Percentiles rank a stretch among this genome's conserved stretches.
Evolutionary conservation across 1,140 invertebrate genomes (phyloP).

Genomic region (Latrodectus geometricus): DNA sequence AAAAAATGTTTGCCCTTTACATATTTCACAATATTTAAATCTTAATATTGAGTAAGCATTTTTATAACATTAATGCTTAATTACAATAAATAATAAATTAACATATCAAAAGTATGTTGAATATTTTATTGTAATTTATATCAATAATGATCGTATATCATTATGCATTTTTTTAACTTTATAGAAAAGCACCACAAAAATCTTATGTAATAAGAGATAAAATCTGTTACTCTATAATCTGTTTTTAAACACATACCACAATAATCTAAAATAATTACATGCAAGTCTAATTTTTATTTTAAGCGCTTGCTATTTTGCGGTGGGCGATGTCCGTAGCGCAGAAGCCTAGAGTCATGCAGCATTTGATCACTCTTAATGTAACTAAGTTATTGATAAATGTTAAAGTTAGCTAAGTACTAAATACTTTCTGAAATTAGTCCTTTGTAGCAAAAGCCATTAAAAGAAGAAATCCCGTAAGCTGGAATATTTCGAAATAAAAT

Average conservation of each 20-base stretch:
- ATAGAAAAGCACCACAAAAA: neutral
- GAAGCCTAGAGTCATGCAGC: neutral
- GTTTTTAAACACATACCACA: neutral
- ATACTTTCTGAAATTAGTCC: neutral
- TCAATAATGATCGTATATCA: neutral
- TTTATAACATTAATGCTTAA: too few species aligned
- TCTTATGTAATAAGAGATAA: neutral
- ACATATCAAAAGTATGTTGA: too few species aligned
- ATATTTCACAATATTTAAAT: too few species aligned
- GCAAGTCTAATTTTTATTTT: neutral
- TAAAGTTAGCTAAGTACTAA: neutral
- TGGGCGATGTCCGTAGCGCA: neutral
- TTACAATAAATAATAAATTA: too few species aligned
- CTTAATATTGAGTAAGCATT: too few species aligned
- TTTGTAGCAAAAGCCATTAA: neutral
- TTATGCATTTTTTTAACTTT: neutral
- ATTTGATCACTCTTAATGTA: neutral
- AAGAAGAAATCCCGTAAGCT: neutral
- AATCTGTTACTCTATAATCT: neutral
- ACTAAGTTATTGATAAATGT: neutral
- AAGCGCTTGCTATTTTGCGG: neutral
- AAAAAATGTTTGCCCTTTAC: too few species aligned
- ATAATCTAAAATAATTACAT: neutral
- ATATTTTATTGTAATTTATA: too few species aligned
- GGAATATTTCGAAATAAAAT: neutral